phyloP scores from a whole-genome alignment of 2,888 invertebrate genomes.

The Pediacus dermestoides region DNA sequence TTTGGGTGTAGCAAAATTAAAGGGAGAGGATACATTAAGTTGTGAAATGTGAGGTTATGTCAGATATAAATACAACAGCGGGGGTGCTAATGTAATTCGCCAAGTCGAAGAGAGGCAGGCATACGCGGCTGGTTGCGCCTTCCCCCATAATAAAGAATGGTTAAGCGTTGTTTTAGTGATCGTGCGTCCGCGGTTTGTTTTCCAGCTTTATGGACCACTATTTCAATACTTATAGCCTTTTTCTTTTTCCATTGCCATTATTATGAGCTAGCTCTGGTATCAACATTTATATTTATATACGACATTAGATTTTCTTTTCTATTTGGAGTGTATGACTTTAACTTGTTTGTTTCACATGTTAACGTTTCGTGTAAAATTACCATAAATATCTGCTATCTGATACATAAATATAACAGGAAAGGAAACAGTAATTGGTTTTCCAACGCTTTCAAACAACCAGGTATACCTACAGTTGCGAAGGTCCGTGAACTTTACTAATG shows the following conservation, averaged over 20 bases:
- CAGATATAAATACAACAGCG: conserved; percentile 28
- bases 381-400: conserved; percentile 26
- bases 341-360: not conserved
- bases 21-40: conserved; percentile 25
- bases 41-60: conserved; percentile 28
- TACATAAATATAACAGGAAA: conserved; percentile 31
- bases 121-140: conserved; percentile 9
- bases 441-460: conserved; percentile 27
- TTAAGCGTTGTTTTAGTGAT: conserved; percentile 29
- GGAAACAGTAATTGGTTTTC: conserved; percentile 33
- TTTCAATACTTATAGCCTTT: conserved; percentile 1
- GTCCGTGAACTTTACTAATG: no score
- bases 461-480: no score
- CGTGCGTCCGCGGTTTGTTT: conserved; percentile 5
- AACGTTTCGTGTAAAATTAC: conserved; percentile 18
- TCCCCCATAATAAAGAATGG: conserved; percentile 33
- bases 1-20: conserved; percentile 22
- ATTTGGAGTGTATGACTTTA: not conserved
- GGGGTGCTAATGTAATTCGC: conserved; percentile 30
- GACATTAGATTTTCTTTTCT: no score
- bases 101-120: conserved; percentile 15
- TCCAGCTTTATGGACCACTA: conserved; percentile 5
- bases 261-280: no score
- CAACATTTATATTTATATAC: no score
- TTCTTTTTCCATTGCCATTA: not conserved